A percentile compares a stretch with the other conserved stretches of the same genome.
Conservation (phyloP, 2,113 vertebrate genomes). For the Platichthys flesus region DNA sequence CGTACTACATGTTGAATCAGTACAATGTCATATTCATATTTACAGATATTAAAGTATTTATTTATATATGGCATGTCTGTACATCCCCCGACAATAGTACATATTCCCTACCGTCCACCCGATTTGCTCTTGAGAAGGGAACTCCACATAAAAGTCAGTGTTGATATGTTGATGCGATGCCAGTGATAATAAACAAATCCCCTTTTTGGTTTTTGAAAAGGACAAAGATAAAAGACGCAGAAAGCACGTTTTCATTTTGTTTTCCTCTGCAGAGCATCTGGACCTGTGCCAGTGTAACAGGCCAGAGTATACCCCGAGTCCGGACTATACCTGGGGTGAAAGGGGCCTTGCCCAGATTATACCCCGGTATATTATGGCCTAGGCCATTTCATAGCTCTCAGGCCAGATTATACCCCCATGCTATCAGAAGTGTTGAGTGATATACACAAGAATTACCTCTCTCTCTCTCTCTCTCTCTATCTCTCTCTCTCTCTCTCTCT, state of each 20-base stretch:
- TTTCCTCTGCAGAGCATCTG: slow-evolving; percentile 30
- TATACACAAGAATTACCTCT: no score
- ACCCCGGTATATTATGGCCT: no score
- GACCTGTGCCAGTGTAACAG: background rate
- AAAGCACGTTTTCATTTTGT: slow-evolving; percentile 18
- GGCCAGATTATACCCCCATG: no score
- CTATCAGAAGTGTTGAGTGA: no score
- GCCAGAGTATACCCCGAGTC: no score
- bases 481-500: no score
- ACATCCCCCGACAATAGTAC: slow-evolving; percentile 40
- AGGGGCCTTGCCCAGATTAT: no score
- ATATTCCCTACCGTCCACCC: slow-evolving; percentile 28
- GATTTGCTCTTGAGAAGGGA: slow-evolving; percentile 46
- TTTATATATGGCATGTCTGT: slow-evolving; percentile 77
- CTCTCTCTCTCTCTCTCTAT: no score
- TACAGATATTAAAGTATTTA: slow-evolving; percentile 77
- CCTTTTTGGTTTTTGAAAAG: background rate
- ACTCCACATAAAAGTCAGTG: slow-evolving; percentile 42
- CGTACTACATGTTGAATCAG: slow-evolving; percentile 72
- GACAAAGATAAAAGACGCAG: slow-evolving; percentile 31
- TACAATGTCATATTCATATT: slow-evolving; percentile 76
- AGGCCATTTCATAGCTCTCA: no score
- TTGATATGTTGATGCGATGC: background rate
- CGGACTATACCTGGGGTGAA: no score
- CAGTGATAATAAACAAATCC: background rate